Base-by-base conservation (phyloP, 2,888 invertebrate species). In the Linnaemya vulpina region DNA sequence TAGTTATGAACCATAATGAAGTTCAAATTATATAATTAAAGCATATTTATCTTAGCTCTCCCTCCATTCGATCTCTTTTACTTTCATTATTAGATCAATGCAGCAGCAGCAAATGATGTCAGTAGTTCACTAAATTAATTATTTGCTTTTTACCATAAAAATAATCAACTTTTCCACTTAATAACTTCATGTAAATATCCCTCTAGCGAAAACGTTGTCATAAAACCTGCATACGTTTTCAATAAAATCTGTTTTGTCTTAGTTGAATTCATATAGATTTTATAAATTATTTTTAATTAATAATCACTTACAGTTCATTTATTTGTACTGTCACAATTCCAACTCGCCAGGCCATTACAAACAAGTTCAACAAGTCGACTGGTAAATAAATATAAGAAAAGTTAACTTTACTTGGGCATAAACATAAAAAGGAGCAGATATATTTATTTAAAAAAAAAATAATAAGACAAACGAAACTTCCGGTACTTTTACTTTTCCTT, bases 401-500 rank as follows among this genome's bases (percentile, higher is more conserved):
- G 13, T 58, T 25, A 17, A 13, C 10, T 58, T 58, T 20, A 20
- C 15, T 13, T 55, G n/a, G 25, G 9, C 9, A 46, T 30, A 10
- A 22, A 20, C 20, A 20, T 22, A 9, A 55, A 46, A 73, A 79
- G 67, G 38, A 70, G 38, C 63, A 68, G 35, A 71, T 25, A 3
- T 40, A 46, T 65, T 55, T n/a, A n/a, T n/a, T n/a, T n/a, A n/a
- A n/a, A n/a, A n/a, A n/a, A n/a, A n/a, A n/a, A 46, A 8, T 30
- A 43, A 53, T 53, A 1, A 62, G 8, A 11, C 30, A 38, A 68
- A 53, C 8, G 75, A 75, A 71, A 60, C 82, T 85, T 85, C 85
- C 85, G 85, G 74, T 79, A 85, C 85, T 85, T 82, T 85, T 82
- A 82, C 82, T 85, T 84, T 79, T 58, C 63, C 62, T 79, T 60